Base-by-base conservation (phyloP, 2,888 invertebrate species). In the Cyrtodaria siliqua region DNA sequence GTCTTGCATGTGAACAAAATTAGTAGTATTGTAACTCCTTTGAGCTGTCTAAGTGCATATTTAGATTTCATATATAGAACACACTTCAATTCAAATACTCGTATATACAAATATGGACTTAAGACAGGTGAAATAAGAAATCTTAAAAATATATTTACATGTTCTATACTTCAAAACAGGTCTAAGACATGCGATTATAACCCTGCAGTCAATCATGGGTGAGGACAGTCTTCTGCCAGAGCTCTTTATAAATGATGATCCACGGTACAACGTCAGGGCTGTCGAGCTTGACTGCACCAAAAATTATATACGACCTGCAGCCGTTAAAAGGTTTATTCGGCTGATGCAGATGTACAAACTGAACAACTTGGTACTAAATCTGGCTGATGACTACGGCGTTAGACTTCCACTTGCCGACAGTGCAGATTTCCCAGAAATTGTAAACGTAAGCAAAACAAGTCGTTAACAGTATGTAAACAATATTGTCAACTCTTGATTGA, bases 341-440 rank as follows among this genome's bases (percentile, higher is more conserved):
- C 23, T 79, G 23, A 71, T 75, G 71, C 56, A 60, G 12, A 75
- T 56, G 57, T 79, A 79, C 53, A 79, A 79, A 29, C 24, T 72
- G 42, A 79, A 75, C 53, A 68, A 68, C 42, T 47, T 79, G 0
- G 61, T 72, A 0, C 40, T 75, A 16, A 56, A 52, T 4, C 53
- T 79, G n/a, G 71, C 63, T 8, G 72, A 75, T 44, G 52, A 71
- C 27, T 20, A 47, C 23, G 49, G 42, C 29, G 69, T 66, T 64
- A 63, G 75, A 33, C 40, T 70, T 0, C 47, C 64, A 20, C 33
- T 70, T 2, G 44, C 40, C 1, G 1, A 14, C 1, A 9, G n/a
- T n/a, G 20, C 38, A n/a, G 60, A 75, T 27, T 53, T 75, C 20
- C 50, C 56, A 8, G 61, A 64, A 33, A 49, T 67, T 16, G 18